Percentiles rank a stretch among this genome's conserved stretches.
Evolutionary conservation across 2,888 invertebrate genomes (phyloP).

Genomic region (Eupithecia dodoneata): DNA sequence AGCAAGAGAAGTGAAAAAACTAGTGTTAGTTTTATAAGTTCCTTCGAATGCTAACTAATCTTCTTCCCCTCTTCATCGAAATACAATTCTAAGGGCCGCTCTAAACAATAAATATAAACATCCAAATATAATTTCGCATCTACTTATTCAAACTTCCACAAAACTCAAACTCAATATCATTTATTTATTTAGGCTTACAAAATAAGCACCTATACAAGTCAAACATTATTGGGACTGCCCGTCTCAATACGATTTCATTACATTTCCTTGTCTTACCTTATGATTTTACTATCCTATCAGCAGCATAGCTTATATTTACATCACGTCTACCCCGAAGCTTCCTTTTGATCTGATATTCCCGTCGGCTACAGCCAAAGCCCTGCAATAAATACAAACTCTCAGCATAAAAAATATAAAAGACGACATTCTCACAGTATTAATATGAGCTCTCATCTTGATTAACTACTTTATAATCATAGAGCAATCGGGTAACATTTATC

Average conservation of each 20-base stretch:
- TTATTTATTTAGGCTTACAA: too few relatives aligned
- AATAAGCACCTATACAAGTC: too few relatives aligned
- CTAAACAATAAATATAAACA: too few relatives aligned
- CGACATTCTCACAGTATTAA: constrained; percentile 69
- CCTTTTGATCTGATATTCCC: constrained; percentile 14
- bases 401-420: constrained; percentile 48
- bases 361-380: constrained; percentile 33
- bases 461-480: constrained; percentile 75
- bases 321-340: constrained; percentile 6
- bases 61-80: background rate
- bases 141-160: background rate
- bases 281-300: background rate
- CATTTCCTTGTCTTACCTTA: background rate
- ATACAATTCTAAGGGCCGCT: background rate
- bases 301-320: background rate
- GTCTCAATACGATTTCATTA: background rate
- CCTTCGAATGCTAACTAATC: background rate
- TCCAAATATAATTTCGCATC: too few relatives aligned
- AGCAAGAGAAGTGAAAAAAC: too few relatives aligned
- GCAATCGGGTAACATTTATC: constrained; percentile 73
- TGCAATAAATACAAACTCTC: constrained; percentile 34
- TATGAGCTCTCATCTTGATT: constrained; percentile 70
- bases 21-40: background rate
- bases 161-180: too few relatives aligned
- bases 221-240: too few relatives aligned